Evolutionary conservation across 2,113 vertebrate genomes (phyloP), one percentile per base, ranked within the genome.

Genomic region (Rynchops niger): DNA sequence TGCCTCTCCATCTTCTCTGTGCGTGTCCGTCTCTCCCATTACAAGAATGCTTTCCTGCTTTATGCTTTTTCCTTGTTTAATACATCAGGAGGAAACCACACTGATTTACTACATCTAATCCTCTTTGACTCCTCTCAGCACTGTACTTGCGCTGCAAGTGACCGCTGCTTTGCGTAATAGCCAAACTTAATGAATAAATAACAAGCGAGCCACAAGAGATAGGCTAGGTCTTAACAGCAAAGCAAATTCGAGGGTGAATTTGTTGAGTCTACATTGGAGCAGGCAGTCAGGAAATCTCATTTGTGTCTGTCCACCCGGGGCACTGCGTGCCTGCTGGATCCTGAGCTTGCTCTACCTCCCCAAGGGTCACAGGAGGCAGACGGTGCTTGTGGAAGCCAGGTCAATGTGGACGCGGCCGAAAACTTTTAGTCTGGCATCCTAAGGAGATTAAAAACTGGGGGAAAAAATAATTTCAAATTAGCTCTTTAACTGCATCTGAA

Each of bases 401-500:
- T 8, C 38, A 61, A 1, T 9, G n/a, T 29, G 53, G 40, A 84
- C 19, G 11, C 0, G 2, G 58, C 30, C 49, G 49, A 65, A 34
- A 82, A 0, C 8, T 23, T 84, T 49, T 55, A 23, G 19, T 55
- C 34, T 89, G 13, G 17, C 72, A 45, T 34, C 14, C 9, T 58
- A 38, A 49, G 29, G 21, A 80, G 66, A 36, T 25, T 25, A 6
- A 49, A 93, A 92, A 67, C 21, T 6, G 9, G 15, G 15, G 55
- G 2, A 1, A 3, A 2, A 3, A 30, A 25, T 23, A 12, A 12
- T 10, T 29, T 15, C 2, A 34, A 42, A 70, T 36, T 27, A 1
- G 27, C 20, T 74, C 10, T 81, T 49, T 25, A 62, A 29, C 49
- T 45, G 26, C 26, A 29, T 40, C 47, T 67, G 47, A 50, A 43